phyloP scores from a whole-genome alignment of 2,113 vertebrate species.

The Bagarius yarrelli region DNA sequence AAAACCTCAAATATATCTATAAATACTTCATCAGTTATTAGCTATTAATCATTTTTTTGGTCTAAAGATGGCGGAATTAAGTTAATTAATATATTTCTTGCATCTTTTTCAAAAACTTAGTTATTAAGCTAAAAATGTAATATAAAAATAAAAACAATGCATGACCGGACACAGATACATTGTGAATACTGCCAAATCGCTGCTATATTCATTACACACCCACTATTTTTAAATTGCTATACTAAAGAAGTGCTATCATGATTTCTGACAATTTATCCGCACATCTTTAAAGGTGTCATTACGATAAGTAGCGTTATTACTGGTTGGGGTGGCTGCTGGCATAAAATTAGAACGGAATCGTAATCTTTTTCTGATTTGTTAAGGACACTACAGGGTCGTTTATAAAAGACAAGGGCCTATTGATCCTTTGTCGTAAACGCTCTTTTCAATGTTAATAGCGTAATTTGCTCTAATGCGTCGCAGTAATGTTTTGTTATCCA shows the following conservation, averaged over 20 bases:
- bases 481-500: conserved; percentile 70
- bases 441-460: conserved; percentile 85
- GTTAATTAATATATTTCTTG: background rate
- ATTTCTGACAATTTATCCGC: background rate
- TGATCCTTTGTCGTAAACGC: conserved; percentile 86
- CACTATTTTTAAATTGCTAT: background rate
- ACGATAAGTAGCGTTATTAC: conserved; percentile 72
- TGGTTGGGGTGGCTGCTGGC: conserved; percentile 79
- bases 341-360: conserved; percentile 84
- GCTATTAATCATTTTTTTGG: background rate
- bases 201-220: background rate
- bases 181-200: background rate
- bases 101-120: background rate
- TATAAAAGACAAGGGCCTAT: conserved; percentile 89
- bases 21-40: background rate
- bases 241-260: background rate
- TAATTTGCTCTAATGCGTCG: conserved; percentile 83
- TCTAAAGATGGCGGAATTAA: no score
- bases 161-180: background rate
- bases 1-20: background rate
- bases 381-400: conserved; percentile 88
- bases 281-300: background rate
- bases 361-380: conserved; percentile 88
- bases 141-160: background rate
- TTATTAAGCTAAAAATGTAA: background rate